Percentiles rank a stretch among this genome's conserved stretches.
These are phyloP conservation scores for Teleogryllus occipitalis DNA, from an alignment of 1,140 invertebrate species.

Conservation along the genomic window DNA sequence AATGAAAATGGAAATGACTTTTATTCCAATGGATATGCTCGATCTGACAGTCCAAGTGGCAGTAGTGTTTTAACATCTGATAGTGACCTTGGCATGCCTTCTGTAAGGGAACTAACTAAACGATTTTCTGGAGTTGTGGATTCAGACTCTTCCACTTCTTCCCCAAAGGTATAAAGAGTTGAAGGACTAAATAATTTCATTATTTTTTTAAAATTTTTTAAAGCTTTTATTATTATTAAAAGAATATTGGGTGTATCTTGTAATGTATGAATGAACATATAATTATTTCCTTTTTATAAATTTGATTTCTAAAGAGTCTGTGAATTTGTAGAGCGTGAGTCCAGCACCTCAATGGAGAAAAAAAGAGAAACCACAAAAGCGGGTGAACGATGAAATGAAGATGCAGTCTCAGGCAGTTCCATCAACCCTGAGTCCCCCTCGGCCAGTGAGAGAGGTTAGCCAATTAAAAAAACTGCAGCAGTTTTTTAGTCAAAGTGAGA, in stretches of 20 bases:
- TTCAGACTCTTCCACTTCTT: conserved; percentile 12
- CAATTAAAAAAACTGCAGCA: not conserved
- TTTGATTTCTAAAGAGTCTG: too few relatives aligned
- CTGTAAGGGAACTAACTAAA: conserved; percentile 30
- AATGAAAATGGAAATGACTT: not conserved
- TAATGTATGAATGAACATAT: too few relatives aligned
- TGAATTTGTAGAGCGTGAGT: not conserved
- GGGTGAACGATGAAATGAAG: not conserved
- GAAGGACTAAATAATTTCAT: too few relatives aligned
- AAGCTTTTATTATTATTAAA: too few relatives aligned
- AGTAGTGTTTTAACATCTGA: conserved; percentile 10
- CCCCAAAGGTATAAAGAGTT: not conserved
- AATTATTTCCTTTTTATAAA: too few relatives aligned
- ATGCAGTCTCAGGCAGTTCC: not conserved
- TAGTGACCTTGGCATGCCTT: conserved; percentile 22
- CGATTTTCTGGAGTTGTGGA: conserved; percentile 24
- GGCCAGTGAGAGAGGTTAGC: not conserved
- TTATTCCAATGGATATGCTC: not conserved
- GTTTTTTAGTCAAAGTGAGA: too few relatives aligned
- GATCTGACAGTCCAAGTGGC: not conserved
- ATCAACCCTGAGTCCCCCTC: not conserved
- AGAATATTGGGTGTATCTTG: too few relatives aligned
- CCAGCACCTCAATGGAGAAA: not conserved
- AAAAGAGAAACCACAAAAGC: not conserved
- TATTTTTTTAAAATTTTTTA: too few relatives aligned